Evolutionary conservation across 2,888 invertebrate species (phyloP).

Genomic region (Matsumyia berberina): DNA sequence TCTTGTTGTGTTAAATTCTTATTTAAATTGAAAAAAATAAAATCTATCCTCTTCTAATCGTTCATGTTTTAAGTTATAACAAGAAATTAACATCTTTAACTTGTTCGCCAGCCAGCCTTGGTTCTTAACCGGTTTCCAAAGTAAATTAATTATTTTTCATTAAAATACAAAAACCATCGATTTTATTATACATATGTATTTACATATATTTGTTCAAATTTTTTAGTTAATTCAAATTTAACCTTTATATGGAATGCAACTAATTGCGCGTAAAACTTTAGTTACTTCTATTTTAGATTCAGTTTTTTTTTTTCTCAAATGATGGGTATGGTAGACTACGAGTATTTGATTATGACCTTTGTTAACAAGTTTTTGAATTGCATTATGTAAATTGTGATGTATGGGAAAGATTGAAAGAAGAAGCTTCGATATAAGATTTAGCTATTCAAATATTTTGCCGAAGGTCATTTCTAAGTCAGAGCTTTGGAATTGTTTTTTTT

Average conservation of each 20-base stretch:
- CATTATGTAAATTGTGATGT: slow-evolving; percentile 58
- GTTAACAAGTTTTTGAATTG: slow-evolving; percentile 45
- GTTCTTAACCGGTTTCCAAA: slow-evolving; percentile 56
- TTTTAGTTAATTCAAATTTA: slow-evolving; percentile 55
- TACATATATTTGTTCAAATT: slow-evolving; percentile 23
- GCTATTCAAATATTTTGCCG: background rate
- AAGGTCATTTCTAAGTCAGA: slow-evolving; percentile 33
- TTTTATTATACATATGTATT: slow-evolving; percentile 1
- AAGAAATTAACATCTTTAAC: slow-evolving; percentile 61
- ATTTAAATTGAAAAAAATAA: slow-evolving; percentile 10
- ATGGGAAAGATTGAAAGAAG: slow-evolving; percentile 8
- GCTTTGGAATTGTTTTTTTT: background rate
- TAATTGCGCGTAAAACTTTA: slow-evolving; percentile 48
- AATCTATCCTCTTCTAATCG: slow-evolving; percentile 49
- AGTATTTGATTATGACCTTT: slow-evolving; percentile 37
- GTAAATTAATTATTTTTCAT: slow-evolving; percentile 3
- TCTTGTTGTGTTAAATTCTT: slow-evolving; percentile 1
- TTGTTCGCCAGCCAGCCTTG: slow-evolving; percentile 62
- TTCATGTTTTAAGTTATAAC: slow-evolving; percentile 24
- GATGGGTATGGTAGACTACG: background rate
- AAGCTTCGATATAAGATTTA: slow-evolving; percentile 4
- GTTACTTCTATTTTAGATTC: slow-evolving; percentile 45
- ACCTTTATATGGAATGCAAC: slow-evolving; percentile 63
- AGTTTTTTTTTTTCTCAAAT: slow-evolving; percentile 33
- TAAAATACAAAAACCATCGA: slow-evolving; percentile 29